Conservation (phyloP, 2,888 invertebrate species). For the Heliconius ethilla region DNA sequence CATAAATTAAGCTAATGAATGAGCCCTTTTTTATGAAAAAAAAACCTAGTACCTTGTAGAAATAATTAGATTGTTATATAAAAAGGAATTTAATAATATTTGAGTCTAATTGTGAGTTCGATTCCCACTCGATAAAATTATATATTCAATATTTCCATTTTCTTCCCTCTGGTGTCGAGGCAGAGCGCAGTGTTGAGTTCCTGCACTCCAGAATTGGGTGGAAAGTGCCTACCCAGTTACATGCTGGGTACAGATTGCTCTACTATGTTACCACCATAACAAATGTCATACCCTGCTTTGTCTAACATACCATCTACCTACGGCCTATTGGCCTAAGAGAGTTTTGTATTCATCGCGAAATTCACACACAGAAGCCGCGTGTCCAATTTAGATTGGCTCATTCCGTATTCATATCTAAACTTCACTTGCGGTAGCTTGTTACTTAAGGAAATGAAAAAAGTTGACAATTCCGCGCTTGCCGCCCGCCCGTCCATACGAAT, state of each 20-base stretch:
- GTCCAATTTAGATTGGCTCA: constrained; percentile 30
- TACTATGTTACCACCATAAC: neutral
- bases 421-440: constrained; percentile 36
- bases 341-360: constrained; percentile 24
- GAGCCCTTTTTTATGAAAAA: neutral
- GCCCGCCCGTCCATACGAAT: constrained; percentile 26
- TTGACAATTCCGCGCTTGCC: constrained; percentile 38
- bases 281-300: neutral
- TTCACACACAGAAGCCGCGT: constrained; percentile 19
- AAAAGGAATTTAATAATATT: no score
- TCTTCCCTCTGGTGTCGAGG: no score
- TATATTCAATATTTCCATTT: no score
- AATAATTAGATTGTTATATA: no score
- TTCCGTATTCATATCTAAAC: constrained; percentile 40
- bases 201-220: no score
- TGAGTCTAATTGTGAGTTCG: no score
- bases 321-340: neutral
- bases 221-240: no score
- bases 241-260: neutral
- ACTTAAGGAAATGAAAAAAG: constrained; percentile 45
- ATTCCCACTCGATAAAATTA: no score
- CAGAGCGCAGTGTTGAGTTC: no score
- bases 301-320: neutral
- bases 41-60: no score
- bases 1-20: neutral